Base-by-base conservation (phyloP, 2,797 vertebrate genomes). In the Capromys pilorides region DNA sequence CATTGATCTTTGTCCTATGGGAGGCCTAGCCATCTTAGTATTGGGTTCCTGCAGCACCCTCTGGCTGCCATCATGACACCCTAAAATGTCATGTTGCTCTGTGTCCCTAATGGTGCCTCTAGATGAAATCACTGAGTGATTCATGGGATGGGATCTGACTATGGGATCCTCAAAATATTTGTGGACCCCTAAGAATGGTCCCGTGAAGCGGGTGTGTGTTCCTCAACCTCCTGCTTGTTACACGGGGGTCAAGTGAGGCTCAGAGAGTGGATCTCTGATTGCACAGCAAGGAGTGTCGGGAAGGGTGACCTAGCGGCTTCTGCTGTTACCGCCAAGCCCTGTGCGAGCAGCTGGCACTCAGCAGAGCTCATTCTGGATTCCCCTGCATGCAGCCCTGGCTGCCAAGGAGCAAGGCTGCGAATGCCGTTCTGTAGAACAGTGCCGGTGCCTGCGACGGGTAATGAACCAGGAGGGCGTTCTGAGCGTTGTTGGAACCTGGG, bases 391-490 rank as follows among this genome's bases (percentile, higher is more conserved):
- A 93, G 28, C 97, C 85, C 96, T 96, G 95, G 26, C 84, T 73
- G 41, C 93, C 67, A 95, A 94, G 96, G 6, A 0, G 88, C 93
- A 33, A 75, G 87, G 96, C 97, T 87, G 78, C 86, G 97, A 86
- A 94, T 51, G 90, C 94, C 95, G 91, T 81, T 92, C 45, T 81
- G 96, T 97, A 98, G 98, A 98, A 98, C 96, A 86, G 97, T 97
- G 90, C 45, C 79, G 97, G 95, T 13, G 97, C 98, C 98, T 83
- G 89, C 93, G 98, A 98, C 98, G 98, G 97, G 96, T 95, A 62
- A 98, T 98, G 98, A 98, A 98, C 33, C 97, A 98, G 97, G 66
- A 95, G 92, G 41, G 97, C 97, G 98, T 98, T 97, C 98, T 94
- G 97, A 97, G 98, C 97, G 98, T 97, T 98, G 96, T 96, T 98